Evolutionary conservation across 2,113 vertebrate species (phyloP).

Genomic region (Tichodroma muraria): DNA sequence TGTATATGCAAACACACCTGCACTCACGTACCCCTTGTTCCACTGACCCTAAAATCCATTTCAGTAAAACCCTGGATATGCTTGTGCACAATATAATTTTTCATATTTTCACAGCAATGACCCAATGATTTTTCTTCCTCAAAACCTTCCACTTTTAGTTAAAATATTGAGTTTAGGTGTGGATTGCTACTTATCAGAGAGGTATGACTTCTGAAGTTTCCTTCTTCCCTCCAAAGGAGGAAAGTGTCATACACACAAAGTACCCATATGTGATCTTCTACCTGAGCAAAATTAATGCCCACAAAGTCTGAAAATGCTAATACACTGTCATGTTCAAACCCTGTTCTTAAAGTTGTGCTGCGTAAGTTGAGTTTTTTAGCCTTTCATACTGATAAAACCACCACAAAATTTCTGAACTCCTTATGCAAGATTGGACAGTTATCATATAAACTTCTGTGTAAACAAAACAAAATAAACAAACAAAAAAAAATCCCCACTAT

Average conservation of each 20-base stretch:
- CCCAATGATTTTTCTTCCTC: not conserved
- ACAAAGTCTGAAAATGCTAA: not conserved
- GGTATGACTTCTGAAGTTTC: not conserved
- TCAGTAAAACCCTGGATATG: not conserved
- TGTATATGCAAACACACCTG: not conserved
- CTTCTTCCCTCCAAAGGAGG: not conserved
- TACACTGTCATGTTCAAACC: not conserved
- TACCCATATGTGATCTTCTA: not conserved
- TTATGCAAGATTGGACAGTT: not conserved
- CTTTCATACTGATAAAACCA: not conserved
- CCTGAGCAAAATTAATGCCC: not conserved
- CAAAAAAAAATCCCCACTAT: not conserved
- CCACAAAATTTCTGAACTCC: not conserved
- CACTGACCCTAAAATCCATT: not conserved
- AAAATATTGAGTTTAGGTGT: not conserved
- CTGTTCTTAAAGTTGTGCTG: not conserved
- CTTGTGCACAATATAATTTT: not conserved
- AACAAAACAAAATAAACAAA: not conserved
- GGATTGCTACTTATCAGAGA: not conserved
- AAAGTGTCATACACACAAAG: not conserved
- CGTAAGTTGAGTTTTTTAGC: not conserved
- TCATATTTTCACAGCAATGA: not conserved
- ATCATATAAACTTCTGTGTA: not conserved
- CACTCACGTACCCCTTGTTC: not conserved
- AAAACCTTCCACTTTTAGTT: not conserved